phyloP scores from a whole-genome alignment of 2,888 invertebrate species.

The Antheraea yamamai region DNA sequence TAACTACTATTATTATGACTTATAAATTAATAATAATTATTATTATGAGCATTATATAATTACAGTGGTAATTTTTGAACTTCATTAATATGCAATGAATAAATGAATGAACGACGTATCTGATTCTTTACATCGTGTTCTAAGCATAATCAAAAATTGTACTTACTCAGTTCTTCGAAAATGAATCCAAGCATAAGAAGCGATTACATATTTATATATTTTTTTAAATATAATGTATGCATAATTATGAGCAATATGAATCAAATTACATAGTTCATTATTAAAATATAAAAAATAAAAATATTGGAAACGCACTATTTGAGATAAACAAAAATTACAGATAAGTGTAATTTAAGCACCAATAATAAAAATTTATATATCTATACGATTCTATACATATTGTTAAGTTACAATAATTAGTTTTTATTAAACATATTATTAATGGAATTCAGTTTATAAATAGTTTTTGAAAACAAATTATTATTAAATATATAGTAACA shows the following conservation, averaged over 20 bases:
- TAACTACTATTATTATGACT: constrained; percentile 20
- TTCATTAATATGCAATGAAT: not conserved
- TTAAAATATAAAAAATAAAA: not conserved
- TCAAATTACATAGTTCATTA: not conserved
- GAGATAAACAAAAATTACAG: no score
- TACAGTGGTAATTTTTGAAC: not conserved
- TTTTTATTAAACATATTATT: not conserved
- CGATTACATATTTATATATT: no score
- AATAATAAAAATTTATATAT: no score
- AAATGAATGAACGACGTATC: not conserved
- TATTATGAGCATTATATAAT: not conserved
- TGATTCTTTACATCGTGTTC: not conserved
- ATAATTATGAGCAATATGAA: no score
- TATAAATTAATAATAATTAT: constrained; percentile 19
- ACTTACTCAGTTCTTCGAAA: not conserved
- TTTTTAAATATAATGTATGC: no score
- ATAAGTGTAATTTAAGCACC: no score
- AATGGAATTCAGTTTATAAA: not conserved
- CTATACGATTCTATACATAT: no score
- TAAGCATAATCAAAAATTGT: not conserved
- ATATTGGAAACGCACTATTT: no score
- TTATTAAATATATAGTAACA: no score
- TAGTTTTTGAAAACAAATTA: not conserved
- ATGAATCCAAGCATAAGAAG: not conserved
- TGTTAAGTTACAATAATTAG: not conserved